These are phyloP conservation scores for Lepidurus packardi DNA, from an alignment of 1,140 invertebrate genomes.

Conservation along the genomic window DNA sequence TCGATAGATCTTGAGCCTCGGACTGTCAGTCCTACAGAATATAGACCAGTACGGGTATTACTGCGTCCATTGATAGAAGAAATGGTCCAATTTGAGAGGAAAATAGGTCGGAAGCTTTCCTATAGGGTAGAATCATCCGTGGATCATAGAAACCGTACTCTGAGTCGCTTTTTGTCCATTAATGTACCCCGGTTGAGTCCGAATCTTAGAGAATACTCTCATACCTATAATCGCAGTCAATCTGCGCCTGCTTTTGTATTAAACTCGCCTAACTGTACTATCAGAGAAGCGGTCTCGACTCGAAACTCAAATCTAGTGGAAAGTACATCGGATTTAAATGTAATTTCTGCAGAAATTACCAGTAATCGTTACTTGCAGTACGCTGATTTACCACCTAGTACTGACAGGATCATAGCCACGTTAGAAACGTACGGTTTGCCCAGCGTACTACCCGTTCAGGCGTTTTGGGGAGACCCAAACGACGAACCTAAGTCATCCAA, in stretches of 20 bases:
- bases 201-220: background rate
- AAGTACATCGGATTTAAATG: background rate
- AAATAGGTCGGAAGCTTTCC: background rate
- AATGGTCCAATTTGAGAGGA: background rate
- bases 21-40: background rate
- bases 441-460: background rate
- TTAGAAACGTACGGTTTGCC: background rate
- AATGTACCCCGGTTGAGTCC: background rate
- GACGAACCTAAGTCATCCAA: background rate
- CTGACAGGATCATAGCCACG: background rate
- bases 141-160: no score
- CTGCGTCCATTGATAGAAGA: background rate
- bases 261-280: background rate
- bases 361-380: background rate
- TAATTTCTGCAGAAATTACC: background rate
- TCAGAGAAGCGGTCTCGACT: background rate
- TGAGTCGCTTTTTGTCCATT: background rate
- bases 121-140: background rate
- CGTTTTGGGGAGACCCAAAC: background rate
- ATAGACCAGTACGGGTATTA: background rate
- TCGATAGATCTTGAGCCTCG: no score
- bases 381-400: background rate
- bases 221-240: background rate
- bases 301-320: background rate
- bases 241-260: background rate